phyloP scores from a whole-genome alignment of 2,113 vertebrate species.

The Ciconia stormi region DNA sequence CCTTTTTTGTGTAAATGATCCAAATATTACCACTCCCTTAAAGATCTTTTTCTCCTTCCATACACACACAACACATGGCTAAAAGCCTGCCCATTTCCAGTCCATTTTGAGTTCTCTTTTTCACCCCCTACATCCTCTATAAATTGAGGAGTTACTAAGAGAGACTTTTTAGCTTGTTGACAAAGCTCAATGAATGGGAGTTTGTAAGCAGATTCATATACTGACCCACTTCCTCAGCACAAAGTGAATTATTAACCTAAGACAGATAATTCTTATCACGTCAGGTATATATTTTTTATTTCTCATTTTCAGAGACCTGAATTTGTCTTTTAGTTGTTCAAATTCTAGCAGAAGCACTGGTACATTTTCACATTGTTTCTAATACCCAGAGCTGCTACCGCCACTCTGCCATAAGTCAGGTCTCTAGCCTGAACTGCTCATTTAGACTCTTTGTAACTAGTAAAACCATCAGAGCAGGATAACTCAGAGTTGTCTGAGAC shows the following conservation, averaged over 20 bases:
- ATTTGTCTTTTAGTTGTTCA: neutral
- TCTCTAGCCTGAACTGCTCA: neutral
- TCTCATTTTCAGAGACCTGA: neutral
- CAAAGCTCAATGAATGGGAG: neutral
- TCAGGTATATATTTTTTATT: neutral
- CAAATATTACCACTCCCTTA: neutral
- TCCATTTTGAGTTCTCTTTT: neutral
- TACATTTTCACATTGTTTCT: neutral
- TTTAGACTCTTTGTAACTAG: neutral
- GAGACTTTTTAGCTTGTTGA: neutral
- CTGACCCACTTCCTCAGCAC: neutral
- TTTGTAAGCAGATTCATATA: neutral
- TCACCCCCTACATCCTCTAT: neutral
- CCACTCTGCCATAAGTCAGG: neutral
- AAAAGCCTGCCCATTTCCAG: neutral
- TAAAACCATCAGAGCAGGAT: neutral
- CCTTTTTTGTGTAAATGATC: neutral
- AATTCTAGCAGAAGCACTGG: neutral
- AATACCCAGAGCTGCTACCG: neutral
- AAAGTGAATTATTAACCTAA: neutral
- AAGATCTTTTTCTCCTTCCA: neutral
- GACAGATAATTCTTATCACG: neutral
- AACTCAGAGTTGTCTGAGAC: neutral
- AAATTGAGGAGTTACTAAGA: neutral
- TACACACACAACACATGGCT: neutral